A percentile compares a stretch with the other conserved stretches of the same genome.
These are phyloP conservation scores for Hassar affinis DNA, from an alignment of 2,113 vertebrate species.

Conservation along the genomic window DNA sequence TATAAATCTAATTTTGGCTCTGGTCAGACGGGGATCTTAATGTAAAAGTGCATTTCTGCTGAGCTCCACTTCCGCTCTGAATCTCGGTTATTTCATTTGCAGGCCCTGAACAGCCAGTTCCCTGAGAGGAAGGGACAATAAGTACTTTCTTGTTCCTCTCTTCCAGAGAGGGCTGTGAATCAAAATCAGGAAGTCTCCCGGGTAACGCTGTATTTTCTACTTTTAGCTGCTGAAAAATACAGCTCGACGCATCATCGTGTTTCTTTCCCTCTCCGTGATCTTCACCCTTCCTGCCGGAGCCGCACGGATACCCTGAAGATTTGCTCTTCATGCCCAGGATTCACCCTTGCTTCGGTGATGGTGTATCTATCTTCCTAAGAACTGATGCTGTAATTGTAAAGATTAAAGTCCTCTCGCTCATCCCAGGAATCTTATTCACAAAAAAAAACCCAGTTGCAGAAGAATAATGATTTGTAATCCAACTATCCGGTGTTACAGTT, in stretches of 20 bases:
- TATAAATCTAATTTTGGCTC: neutral
- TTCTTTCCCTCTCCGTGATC: neutral
- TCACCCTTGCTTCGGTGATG: neutral
- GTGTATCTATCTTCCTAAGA: neutral
- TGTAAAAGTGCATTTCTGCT: neutral
- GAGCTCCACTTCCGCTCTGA: neutral
- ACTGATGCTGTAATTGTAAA: neutral
- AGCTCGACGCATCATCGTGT: neutral
- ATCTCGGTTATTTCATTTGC: neutral
- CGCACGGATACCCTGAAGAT: neutral
- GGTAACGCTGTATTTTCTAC: neutral
- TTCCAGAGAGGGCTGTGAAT: neutral
- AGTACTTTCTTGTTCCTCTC: conserved; percentile 2
- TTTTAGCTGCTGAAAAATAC: neutral
- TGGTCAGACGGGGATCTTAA: neutral
- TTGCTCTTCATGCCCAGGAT: neutral
- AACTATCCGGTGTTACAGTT: neutral
- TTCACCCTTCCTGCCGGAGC: neutral
- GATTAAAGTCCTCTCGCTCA: neutral
- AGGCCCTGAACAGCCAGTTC: neutral
- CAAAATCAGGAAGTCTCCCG: neutral
- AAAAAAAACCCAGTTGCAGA: too few species aligned
- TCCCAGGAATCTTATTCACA: neutral
- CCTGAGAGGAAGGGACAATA: neutral
- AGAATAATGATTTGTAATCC: neutral